Evolutionary conservation across 1,140 invertebrate genomes (phyloP).

Genomic region (Bombus sylvicola): DNA sequence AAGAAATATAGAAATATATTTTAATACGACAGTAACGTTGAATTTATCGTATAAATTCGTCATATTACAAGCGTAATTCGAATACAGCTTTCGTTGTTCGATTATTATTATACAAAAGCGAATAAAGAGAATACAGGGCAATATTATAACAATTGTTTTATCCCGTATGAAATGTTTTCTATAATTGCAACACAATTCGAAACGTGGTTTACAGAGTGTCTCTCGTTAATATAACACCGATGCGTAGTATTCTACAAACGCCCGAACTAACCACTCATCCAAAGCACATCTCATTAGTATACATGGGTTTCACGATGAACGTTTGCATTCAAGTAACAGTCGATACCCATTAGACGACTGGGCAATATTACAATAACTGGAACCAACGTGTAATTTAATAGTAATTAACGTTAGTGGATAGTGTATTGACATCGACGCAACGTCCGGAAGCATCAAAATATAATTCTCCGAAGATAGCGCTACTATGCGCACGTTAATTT

Average conservation of each 20-base stretch:
- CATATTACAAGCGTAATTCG: too few relatives aligned
- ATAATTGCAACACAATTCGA: constrained; percentile 14
- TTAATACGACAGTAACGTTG: too few relatives aligned
- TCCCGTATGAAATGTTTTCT: not conserved
- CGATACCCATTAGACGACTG: constrained; percentile 48
- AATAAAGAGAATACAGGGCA: not conserved
- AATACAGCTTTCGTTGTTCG: not conserved
- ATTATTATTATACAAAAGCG: not conserved
- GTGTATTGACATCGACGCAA: constrained; percentile 19
- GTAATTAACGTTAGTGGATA: constrained; percentile 38
- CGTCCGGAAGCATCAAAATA: not conserved
- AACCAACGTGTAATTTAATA: constrained; percentile 32
- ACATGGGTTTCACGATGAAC: constrained; percentile 31
- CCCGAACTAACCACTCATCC: constrained; percentile 24
- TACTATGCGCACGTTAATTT: too few relatives aligned
- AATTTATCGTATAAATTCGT: too few relatives aligned
- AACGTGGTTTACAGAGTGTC: not conserved
- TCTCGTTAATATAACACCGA: constrained; percentile 12
- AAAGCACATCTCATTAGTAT: constrained; percentile 32
- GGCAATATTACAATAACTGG: constrained; percentile 33
- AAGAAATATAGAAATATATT: not conserved
- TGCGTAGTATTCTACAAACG: not conserved
- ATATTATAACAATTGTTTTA: not conserved
- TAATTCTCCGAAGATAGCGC: not conserved
- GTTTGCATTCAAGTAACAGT: constrained; percentile 44